Base-by-base conservation (phyloP, 2,888 invertebrate genomes). In the Noctuana brunneofusca region DNA sequence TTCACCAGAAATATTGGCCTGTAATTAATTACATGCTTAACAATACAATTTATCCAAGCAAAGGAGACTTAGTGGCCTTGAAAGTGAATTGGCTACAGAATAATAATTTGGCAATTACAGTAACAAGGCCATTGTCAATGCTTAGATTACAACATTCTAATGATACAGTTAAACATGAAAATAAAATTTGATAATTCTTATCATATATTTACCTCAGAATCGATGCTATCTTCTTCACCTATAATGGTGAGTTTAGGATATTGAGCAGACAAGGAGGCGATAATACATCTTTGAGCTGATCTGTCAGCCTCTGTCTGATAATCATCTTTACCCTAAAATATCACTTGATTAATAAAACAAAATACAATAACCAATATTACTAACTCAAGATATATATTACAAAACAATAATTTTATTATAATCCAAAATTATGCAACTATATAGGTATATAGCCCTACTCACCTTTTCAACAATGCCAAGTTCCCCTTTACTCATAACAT, bases 281-380 rank as follows among this genome's bases (percentile, higher is more conserved):
- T 94, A 65, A 99, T 99, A 80, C 97, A 98, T 68, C 94, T 93
- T 85, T 99, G 99, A 0, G 98, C 98, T 27, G 97, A 96, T 69
- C 99, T 94, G 82, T 99, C 99, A 5, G 99, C 99, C 91, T 98
- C 98, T 3, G 99, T 99, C 93, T 99, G 99, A 48, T 97, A 93
- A 88, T 99, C 99, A 92, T 98, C 96, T 78, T 95, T 95, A 18
- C 96, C 97, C 95, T 96, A 75, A 32, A 68, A 66, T 32, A 52
- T 0, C 8, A 30, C 3, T 11, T 32, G 9, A 16, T n/a, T 2
- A 22, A 12, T 12, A 50, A 27, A 27, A 30, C 49, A 24, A 1
- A n/a, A 49, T 12, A 24, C n/a, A 24, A 22, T 48, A 12, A n/a
- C n/a, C n/a, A n/a, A n/a, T n/a, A n/a, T n/a, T 41, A 41, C 5